Percentiles rank a stretch among this genome's conserved stretches.
Conservation (phyloP, 2,888 invertebrate species). For the Eristalis arbustorum region DNA sequence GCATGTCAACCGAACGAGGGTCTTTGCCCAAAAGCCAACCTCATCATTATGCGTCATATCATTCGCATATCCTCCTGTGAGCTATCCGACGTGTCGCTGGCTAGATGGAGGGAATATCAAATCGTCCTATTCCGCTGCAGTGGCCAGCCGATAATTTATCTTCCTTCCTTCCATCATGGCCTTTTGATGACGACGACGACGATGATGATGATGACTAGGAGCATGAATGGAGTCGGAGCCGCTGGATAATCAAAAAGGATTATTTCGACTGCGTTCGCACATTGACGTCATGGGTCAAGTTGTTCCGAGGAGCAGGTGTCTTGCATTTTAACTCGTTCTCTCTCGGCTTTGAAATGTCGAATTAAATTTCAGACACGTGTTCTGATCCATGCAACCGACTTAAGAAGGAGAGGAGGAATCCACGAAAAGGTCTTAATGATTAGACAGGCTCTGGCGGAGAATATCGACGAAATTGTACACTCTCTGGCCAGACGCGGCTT, state of each 20-base stretch:
- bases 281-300: neutral
- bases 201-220: constrained; percentile 1
- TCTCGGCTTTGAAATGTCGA: constrained; percentile 8
- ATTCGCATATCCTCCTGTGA: constrained; percentile 41
- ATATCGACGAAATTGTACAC: constrained; percentile 55
- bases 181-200: constrained; percentile 15
- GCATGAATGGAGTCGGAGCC: constrained; percentile 24
- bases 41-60: constrained; percentile 58
- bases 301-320: constrained; percentile 52
- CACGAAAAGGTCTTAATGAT: constrained; percentile 39
- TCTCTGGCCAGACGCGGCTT: constrained; percentile 14
- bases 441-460: constrained; percentile 34
- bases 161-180: constrained; percentile 41
- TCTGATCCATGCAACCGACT: constrained; percentile 12
- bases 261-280: constrained; percentile 29
- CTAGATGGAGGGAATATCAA: constrained; percentile 40
- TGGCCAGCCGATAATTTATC: constrained; percentile 48
- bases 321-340: constrained; percentile 64
- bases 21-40: neutral
- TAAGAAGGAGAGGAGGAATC: neutral
- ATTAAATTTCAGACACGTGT: constrained; percentile 67
- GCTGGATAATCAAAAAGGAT: constrained; percentile 62
- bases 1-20: constrained; percentile 31
- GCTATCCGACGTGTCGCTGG: constrained; percentile 42
- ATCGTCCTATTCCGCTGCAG: constrained; percentile 27